These are phyloP conservation scores for Tetramorium simillimum DNA, from an alignment of 1,140 invertebrate genomes.

Conservation along the genomic window DNA sequence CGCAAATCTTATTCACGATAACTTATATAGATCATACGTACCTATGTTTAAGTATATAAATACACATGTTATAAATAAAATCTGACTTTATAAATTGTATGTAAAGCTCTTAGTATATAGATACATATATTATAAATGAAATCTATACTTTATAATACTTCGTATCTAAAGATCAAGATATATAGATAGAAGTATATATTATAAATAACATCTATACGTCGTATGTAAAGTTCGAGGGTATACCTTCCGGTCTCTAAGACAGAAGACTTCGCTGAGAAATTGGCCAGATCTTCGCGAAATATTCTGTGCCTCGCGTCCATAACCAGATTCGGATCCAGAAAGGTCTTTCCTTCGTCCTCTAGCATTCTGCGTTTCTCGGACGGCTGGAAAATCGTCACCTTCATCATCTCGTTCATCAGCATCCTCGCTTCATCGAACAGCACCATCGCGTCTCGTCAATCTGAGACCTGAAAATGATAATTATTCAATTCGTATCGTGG, in stretches of 20 bases:
- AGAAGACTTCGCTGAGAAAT: conserved; percentile 17
- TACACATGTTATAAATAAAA: conserved; percentile 5
- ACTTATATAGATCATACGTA: neutral
- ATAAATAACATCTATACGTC: neutral
- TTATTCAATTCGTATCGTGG: neutral
- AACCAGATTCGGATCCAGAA: conserved; percentile 67
- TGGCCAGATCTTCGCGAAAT: conserved; percentile 29
- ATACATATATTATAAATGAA: neutral
- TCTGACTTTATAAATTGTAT: neutral
- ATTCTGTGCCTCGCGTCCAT: conserved; percentile 68
- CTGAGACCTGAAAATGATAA: neutral
- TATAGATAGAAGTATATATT: neutral
- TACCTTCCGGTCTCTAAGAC: conserved; percentile 59
- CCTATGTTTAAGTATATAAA: neutral
- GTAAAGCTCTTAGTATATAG: neutral
- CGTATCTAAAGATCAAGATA: neutral
- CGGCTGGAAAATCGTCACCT: conserved; percentile 54
- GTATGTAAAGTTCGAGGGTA: neutral
- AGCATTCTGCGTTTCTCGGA: conserved; percentile 61
- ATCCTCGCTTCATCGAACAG: conserved; percentile 41
- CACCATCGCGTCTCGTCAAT: conserved; percentile 45
- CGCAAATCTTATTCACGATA: neutral
- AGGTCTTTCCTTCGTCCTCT: conserved; percentile 45
- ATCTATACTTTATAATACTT: neutral
- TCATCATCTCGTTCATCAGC: conserved; percentile 64